phyloP scores from a whole-genome alignment of 1,140 invertebrate species.

The Asbolus verrucosus region DNA sequence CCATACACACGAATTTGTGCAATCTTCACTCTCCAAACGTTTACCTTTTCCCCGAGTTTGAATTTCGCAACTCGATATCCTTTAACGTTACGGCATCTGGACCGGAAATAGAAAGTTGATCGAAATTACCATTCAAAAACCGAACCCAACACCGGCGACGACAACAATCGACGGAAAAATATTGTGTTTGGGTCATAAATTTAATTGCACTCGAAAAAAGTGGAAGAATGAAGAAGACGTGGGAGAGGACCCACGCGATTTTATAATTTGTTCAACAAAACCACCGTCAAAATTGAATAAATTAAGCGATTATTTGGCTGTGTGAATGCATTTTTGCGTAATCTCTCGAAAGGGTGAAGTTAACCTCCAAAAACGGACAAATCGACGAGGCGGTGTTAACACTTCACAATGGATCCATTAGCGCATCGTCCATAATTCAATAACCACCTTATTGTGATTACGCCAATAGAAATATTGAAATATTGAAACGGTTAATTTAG shows the following conservation, averaged over 20 bases:
- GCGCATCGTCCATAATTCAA: slow-evolving; percentile 28
- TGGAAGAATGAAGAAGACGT: no score
- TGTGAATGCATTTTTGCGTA: no score
- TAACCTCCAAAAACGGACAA: no score
- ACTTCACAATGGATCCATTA: slow-evolving; percentile 16
- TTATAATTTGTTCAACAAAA: no score
- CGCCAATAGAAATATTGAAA: slow-evolving; percentile 31
- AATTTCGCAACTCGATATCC: slow-evolving; percentile 4
- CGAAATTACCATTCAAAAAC: no score
- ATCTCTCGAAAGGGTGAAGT: no score
- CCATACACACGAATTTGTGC: not conserved
- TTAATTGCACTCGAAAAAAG: no score
- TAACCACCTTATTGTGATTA: slow-evolving; percentile 25
- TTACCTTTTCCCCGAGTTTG: not conserved
- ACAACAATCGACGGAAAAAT: not conserved
- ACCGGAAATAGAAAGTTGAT: slow-evolving; percentile 24
- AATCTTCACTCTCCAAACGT: not conserved
- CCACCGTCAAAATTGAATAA: no score
- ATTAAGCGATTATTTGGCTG: no score
- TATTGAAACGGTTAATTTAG: slow-evolving; percentile 28
- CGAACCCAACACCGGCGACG: no score
- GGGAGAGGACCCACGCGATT: no score
- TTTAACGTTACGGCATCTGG: no score
- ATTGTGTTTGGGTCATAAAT: not conserved
- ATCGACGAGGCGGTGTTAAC: not conserved